A percentile compares a stretch with the other conserved stretches of the same genome.
These are phyloP conservation scores for Ceyx cyanopectus DNA, from an alignment of 2,113 vertebrate genomes.

Conservation along the genomic window DNA sequence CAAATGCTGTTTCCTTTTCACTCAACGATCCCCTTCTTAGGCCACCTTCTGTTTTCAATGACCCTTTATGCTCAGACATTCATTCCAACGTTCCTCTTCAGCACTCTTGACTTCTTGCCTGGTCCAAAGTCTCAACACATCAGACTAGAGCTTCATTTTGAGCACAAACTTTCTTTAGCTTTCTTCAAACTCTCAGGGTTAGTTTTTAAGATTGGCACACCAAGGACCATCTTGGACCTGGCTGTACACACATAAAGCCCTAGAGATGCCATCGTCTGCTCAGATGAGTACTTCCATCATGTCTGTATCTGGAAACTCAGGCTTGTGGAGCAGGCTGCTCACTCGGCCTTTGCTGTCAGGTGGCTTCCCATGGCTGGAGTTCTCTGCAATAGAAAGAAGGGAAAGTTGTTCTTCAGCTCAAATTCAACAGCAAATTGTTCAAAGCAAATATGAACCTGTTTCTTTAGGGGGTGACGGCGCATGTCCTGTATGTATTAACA, in stretches of 20 bases:
- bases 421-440: background rate
- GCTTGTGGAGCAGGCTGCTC: conserved; percentile 77
- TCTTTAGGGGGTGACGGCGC: no score
- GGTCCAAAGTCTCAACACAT: background rate
- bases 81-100: background rate
- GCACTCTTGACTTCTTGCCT: background rate
- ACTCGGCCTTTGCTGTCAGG: conserved; percentile 75
- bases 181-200: conserved; percentile 1
- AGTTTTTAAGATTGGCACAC: conserved; percentile 24
- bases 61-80: background rate
- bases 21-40: background rate
- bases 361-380: conserved; percentile 63
- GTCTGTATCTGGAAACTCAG: conserved; percentile 79
- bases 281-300: conserved; percentile 86
- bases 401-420: background rate
- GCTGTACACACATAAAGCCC: background rate
- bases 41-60: background rate
- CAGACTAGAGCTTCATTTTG: background rate
- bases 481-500: background rate
- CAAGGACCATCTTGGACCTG: background rate
- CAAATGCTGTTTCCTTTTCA: conserved; percentile 14
- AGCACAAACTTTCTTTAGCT: conserved; percentile 11
- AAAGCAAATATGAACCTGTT: background rate
- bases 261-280: background rate
- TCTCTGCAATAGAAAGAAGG: conserved; percentile 67